Evolutionary conservation across 2,888 invertebrate species (phyloP).

Genomic region (Incurvaria masculella): DNA sequence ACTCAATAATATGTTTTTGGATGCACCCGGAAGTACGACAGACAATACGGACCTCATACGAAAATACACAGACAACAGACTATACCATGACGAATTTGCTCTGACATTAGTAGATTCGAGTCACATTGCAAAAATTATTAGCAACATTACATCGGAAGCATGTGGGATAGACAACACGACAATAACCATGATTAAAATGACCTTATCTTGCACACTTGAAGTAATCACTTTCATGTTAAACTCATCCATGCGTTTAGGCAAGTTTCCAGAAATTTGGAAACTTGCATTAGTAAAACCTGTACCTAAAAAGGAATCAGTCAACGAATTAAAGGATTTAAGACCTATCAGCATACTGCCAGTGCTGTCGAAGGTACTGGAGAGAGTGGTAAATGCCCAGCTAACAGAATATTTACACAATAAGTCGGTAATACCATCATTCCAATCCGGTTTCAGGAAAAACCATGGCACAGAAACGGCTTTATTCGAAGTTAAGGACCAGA

Average conservation of each 20-base stretch:
- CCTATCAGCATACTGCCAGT: not conserved
- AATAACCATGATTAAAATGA: not conserved
- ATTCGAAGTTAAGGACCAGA: not conserved
- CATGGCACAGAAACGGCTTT: not conserved
- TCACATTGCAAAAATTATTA: not conserved
- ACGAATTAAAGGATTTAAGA: not conserved
- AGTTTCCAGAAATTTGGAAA: not conserved
- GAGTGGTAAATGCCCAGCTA: not conserved
- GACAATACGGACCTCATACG: no score
- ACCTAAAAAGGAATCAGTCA: not conserved
- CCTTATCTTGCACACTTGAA: not conserved
- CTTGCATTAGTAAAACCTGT: not conserved
- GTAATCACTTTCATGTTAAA: not conserved
- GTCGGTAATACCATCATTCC: not conserved
- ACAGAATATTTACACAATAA: not conserved
- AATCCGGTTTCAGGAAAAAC: not conserved
- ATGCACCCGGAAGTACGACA: no score
- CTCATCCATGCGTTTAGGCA: not conserved
- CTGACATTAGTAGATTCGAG: not conserved
- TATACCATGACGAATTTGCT: not conserved
- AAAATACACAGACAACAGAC: no score
- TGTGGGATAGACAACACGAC: not conserved
- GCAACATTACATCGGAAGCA: not conserved
- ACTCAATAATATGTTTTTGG: no score
- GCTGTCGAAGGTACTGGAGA: not conserved